Conservation (phyloP, 2,113 vertebrate species). For the Neofelis nebulosa region DNA sequence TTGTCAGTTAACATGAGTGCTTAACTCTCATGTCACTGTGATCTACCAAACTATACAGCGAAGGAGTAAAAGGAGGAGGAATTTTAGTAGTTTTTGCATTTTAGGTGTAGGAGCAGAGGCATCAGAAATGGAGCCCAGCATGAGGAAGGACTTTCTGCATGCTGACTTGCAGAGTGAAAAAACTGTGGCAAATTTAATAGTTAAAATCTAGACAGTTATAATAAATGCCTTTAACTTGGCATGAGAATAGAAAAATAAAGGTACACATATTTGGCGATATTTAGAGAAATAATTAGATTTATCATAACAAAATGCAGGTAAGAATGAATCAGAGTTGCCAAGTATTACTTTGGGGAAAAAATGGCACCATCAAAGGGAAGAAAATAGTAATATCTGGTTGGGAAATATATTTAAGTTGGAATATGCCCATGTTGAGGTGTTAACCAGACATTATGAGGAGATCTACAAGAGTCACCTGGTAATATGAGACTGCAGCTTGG, state of each 20-base stretch:
- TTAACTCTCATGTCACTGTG: background rate
- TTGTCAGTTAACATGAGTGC: background rate
- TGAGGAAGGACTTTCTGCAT: background rate
- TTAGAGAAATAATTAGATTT: background rate
- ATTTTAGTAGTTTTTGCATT: background rate
- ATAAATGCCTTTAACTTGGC: background rate
- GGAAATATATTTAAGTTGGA: background rate
- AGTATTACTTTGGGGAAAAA: background rate
- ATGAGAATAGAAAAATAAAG: background rate
- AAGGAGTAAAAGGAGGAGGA: accelerated
- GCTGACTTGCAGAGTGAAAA: background rate
- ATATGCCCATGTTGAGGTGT: background rate
- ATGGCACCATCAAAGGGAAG: background rate
- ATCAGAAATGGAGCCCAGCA: background rate
- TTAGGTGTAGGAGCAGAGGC: accelerated
- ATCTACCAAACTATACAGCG: background rate
- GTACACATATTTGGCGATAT: too few relatives aligned
- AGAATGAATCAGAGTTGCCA: background rate
- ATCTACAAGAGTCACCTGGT: background rate
- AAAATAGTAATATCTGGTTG: background rate
- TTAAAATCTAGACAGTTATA: background rate
- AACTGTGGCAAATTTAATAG: background rate
- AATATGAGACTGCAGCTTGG: background rate
- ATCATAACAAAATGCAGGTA: background rate
- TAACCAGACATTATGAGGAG: background rate